These are phyloP conservation scores for Saccostrea glomerata DNA, from an alignment of 1,140 invertebrate genomes.

Conservation along the genomic window DNA sequence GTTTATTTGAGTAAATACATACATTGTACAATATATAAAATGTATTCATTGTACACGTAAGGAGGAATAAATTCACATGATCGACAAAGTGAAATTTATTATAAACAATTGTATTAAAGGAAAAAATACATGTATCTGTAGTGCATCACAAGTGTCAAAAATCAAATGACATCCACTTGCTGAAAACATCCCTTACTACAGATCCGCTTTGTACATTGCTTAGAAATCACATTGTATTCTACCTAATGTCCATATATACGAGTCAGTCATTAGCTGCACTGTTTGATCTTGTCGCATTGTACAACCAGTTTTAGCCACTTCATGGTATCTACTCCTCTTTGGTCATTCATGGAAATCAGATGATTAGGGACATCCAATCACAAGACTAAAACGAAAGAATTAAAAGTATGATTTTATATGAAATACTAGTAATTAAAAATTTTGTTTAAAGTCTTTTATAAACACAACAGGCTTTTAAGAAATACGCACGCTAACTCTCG, in stretches of 20 bases:
- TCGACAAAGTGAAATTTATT: neutral
- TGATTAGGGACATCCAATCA: conserved; percentile 58
- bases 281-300: neutral
- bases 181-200: neutral
- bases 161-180: no score
- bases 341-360: conserved; percentile 5
- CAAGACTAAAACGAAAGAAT: conserved; percentile 47
- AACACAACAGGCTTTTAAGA: no score
- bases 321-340: neutral
- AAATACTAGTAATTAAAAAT: neutral
- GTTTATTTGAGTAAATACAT: neutral
- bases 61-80: neutral
- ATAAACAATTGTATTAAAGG: neutral
- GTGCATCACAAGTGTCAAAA: no score
- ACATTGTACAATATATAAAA: neutral
- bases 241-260: neutral
- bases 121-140: no score
- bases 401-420: neutral
- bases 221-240: neutral
- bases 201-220: neutral
- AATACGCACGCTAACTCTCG: no score
- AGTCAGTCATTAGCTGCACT: neutral
- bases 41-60: neutral
- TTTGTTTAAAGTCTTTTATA: no score
- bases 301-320: neutral